Evolutionary conservation across 2,113 vertebrate species (phyloP), one percentile per base, ranked within the genome.

Genomic region (Recurvirostra avosetta): DNA sequence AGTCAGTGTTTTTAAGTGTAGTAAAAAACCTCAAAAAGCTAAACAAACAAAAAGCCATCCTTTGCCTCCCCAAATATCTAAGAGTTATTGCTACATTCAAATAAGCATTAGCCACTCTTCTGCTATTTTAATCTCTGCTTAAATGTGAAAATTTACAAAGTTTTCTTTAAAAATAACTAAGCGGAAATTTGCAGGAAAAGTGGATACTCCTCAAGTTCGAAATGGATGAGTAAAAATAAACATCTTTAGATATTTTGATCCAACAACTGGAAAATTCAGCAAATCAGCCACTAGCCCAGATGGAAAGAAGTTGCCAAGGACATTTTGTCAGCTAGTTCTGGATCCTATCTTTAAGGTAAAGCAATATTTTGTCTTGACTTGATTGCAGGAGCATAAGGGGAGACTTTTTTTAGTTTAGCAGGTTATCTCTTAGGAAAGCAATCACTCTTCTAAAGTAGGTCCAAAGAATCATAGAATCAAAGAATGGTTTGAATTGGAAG

Each of bases 231-330:
- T 80, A n/a, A 91, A 93, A 86, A 66, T 74, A 73, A 67, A 55
- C 32, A 23, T 70, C 70, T 78, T 36, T 66, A 95, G 86, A 43
- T 97, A 94, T 87, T 98, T 98, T 93, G 96, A 97, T 86, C 86
- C 96, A 76, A 87, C 96, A 71, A 56, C 38, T 95, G 96, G 97
- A 53, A 98, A 98, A 94, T 96, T 98, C 86, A 97, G 95, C 86
- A 98, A 97, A 95, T 88, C 90, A n/a, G 76, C 90, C 77, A 89
- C 72, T 15, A 97, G 74, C 43, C 92, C 95, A 38, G 92, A 96
- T 19, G 97, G 97, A 56, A 97, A 97, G 80, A 97, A 98, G 72
- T 91, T 98, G 34, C 96, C 97, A 40, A 96, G 96, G 26, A 97
- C 95, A 49, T 97, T 98, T 95, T 97, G 92, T 90, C 98, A 98